Evolutionary conservation across 1,140 invertebrate genomes (phyloP).

Genomic region (Meloidogyne floridensis): DNA sequence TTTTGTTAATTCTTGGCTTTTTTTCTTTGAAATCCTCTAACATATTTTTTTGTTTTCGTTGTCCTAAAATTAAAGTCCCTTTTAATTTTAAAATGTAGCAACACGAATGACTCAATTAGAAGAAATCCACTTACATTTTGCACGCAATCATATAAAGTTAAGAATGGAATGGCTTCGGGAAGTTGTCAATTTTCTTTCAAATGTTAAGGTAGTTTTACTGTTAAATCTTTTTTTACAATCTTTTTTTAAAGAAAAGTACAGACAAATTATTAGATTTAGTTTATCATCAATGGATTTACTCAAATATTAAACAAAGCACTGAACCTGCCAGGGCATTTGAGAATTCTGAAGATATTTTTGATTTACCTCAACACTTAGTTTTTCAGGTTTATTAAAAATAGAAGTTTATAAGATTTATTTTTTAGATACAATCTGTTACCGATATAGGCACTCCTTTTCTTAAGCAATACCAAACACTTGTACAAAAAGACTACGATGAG

Average conservation of each 20-base stretch:
- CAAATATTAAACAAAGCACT: slow-evolving; percentile 17
- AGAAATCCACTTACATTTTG: not conserved
- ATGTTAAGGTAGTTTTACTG: not conserved
- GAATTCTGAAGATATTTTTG: not conserved
- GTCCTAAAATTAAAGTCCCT: too few species aligned
- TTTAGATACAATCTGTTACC: slow-evolving; percentile 14
- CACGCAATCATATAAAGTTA: slow-evolving; percentile 9
- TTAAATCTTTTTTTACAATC: not conserved
- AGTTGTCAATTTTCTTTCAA: not conserved
- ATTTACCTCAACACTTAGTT: not conserved
- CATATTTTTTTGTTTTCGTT: not conserved
- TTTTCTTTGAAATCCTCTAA: too few species aligned
- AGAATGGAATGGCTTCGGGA: slow-evolving; percentile 13
- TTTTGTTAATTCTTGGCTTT: too few species aligned
- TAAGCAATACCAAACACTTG: slow-evolving; percentile 3
- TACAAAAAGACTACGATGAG: slow-evolving; percentile 5
- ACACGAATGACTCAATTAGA: not conserved
- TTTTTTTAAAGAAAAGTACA: not conserved
- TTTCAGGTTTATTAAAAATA: slow-evolving; percentile 7
- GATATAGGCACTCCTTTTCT: slow-evolving; percentile 14
- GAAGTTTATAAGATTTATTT: not conserved
- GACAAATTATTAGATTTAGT: slow-evolving; percentile 5
- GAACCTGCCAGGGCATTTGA: not conserved
- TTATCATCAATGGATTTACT: slow-evolving; percentile 29
- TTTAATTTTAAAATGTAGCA: too few species aligned